phyloP scores from a whole-genome alignment of 2,797 vertebrate species.

The Argya squamiceps region DNA sequence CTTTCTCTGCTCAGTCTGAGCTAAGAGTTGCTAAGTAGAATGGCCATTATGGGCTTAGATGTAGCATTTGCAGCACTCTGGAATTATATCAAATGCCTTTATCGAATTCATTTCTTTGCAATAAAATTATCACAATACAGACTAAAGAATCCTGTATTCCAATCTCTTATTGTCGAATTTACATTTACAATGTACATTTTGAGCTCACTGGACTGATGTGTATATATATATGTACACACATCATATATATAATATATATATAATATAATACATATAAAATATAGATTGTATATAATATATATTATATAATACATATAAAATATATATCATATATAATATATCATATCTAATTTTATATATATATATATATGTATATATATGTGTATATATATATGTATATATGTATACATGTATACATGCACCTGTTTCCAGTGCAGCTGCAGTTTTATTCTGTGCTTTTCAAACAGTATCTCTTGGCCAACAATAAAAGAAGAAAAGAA shows the following conservation, averaged over 20 bases:
- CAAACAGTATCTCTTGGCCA: not conserved
- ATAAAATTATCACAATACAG: not conserved
- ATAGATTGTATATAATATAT: too few species aligned
- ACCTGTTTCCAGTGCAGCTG: not conserved
- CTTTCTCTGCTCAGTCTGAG: not conserved
- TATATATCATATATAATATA: too few species aligned
- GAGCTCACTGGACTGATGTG: not conserved
- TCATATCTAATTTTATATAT: too few species aligned
- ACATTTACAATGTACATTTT: not conserved
- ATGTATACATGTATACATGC: accelerated
- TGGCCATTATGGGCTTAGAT: not conserved
- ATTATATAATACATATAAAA: too few species aligned
- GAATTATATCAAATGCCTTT: not conserved
- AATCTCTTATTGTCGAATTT: not conserved
- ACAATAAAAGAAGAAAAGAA: not conserved
- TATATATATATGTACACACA: accelerated
- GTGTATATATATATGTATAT: accelerated
- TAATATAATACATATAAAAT: too few species aligned
- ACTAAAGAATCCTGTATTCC: not conserved
- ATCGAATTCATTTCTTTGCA: not conserved
- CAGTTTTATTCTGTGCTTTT: not conserved
- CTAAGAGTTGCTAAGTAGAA: accelerated
- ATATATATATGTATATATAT: accelerated
- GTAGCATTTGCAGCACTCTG: not conserved
- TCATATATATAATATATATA: too few species aligned